Base-by-base conservation (phyloP, 2,888 invertebrate genomes). In the Cephus runcator region DNA sequence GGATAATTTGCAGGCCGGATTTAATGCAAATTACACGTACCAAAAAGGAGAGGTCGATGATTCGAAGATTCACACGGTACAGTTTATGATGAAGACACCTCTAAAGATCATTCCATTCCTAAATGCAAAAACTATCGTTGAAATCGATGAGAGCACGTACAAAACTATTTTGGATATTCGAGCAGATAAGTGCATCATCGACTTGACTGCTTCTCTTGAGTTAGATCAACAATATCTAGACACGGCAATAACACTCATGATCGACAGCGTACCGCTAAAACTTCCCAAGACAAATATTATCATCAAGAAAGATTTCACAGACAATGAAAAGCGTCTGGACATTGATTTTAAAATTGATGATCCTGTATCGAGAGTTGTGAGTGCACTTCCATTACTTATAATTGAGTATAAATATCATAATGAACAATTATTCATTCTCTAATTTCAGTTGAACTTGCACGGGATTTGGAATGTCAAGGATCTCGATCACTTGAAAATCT, bases 291-390 rank as follows among this genome's bases (percentile, higher is more conserved):
- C 95, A 34, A 93, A 93, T 83, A 92, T 95, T 85, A 93, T 93
- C 83, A 93, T 95, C 73, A 95, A 94, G 84, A 96, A 95, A 84
- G 95, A 96, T 85, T 95, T 95, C 81, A 94, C 94, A 0, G 93
- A 93, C 1, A 90, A 92, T 0, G 95, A 95, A 83, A 96, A 95
- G 81, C 91, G 92, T 3, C 87, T 96, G 0, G 94, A 94, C 36
- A 93, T 95, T 3, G 94, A 94, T 15, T 93, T 96, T 73, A 93
- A 94, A 75, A 92, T 95, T 33, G 92, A 92, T 3, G 93, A 94
- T 11, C 84, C 84, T 0, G 77, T 85, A n/a, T 77, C 79, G 12
- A 84, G 83, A 80, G 81, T 83, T 1, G 88, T 87, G 82, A 82
- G 82, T 84, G 0, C 56, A 77, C 33, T 23, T 71, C 3, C 71